These are phyloP conservation scores for Neoseiulus cucumeris DNA, from an alignment of 1,140 invertebrate species.

Conservation along the genomic window DNA sequence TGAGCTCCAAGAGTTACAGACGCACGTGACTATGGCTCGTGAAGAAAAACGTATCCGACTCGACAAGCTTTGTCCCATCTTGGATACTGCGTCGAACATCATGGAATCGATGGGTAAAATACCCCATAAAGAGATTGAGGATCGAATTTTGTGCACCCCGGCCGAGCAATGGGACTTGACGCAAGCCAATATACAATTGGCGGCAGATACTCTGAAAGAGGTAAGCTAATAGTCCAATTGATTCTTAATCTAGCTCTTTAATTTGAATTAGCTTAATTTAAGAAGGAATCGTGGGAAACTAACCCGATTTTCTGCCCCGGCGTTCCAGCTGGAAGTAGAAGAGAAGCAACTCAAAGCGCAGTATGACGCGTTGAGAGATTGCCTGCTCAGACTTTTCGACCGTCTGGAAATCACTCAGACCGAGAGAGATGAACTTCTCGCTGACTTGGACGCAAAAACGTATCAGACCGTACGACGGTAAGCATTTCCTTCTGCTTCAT, in stretches of 20 bases:
- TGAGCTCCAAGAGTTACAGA: neutral
- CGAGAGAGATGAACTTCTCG: neutral
- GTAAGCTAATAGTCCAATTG: neutral
- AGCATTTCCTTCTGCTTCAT: neutral
- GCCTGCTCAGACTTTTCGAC: neutral
- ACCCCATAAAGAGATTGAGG: neutral
- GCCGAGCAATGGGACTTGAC: neutral
- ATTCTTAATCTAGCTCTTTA: neutral
- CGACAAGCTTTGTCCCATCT: neutral
- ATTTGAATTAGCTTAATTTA: neutral
- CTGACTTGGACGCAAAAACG: neutral
- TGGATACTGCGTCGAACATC: neutral
- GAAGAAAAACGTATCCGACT: neutral
- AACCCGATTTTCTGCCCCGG: neutral
- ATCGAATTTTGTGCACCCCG: neutral
- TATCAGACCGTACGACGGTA: neutral
- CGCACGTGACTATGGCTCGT: neutral
- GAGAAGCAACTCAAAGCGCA: neutral
- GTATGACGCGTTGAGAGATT: neutral
- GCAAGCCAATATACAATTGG: neutral
- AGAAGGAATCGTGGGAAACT: neutral
- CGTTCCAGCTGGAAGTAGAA: neutral
- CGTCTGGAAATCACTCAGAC: neutral
- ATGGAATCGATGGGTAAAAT: constrained; percentile 1
- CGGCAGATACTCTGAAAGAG: neutral